Percentiles rank a stretch among this genome's conserved stretches.
These are phyloP conservation scores for Stramonita haemastoma DNA, from an alignment of 2,888 invertebrate species.

Conservation along the genomic window DNA sequence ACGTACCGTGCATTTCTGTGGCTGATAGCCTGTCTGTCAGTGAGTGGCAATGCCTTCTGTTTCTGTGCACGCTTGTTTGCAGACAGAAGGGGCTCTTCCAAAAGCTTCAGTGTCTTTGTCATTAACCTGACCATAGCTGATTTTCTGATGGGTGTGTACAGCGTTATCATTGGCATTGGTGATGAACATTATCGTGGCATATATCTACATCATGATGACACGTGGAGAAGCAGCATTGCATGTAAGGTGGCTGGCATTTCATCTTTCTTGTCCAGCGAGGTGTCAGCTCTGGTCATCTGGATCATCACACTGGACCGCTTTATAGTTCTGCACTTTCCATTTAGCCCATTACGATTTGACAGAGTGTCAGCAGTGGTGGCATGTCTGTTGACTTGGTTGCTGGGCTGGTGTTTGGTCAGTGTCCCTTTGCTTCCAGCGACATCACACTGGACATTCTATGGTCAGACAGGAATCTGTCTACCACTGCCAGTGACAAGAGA, in stretches of 20 bases:
- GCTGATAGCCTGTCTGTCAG: not conserved
- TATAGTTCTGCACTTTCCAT: conserved; percentile 80
- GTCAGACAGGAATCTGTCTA: not conserved
- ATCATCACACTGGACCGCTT: conserved; percentile 9
- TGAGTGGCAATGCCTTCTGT: conserved; percentile 4
- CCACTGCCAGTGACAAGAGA: not conserved
- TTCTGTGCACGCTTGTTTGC: not conserved
- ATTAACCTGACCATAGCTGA: not conserved
- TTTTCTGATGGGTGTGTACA: conserved; percentile 7
- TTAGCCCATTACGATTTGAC: not conserved
- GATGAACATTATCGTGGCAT: not conserved
- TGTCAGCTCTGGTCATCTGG: conserved; percentile 24
- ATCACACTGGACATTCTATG: not conserved
- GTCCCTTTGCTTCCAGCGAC: not conserved
- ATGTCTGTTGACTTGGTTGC: not conserved
- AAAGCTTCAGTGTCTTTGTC: not conserved
- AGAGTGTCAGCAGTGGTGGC: not conserved
- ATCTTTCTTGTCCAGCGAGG: conserved; percentile 17
- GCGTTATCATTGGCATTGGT: not conserved
- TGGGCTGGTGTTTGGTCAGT: not conserved
- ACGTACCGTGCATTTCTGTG: not conserved
- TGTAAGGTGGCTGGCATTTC: not conserved
- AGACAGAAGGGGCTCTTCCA: not conserved
- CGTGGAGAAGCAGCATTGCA: not conserved
- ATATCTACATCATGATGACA: not conserved